Conservation (phyloP, 2,113 vertebrate genomes). For the Phainopepla nitens region DNA sequence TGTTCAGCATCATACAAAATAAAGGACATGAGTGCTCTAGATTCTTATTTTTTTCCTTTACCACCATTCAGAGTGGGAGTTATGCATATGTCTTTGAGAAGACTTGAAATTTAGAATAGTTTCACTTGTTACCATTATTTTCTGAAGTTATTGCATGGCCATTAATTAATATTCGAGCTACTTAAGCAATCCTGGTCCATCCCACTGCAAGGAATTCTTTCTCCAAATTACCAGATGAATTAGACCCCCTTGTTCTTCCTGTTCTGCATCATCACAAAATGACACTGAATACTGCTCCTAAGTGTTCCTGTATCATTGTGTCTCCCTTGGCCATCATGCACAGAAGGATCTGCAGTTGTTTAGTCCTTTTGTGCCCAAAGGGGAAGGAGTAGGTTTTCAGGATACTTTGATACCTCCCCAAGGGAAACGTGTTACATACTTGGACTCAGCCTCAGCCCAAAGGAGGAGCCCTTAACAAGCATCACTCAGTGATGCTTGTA, state of each 20-base stretch:
- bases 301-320: not conserved
- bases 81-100: not conserved
- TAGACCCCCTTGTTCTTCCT: not conserved
- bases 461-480: not conserved
- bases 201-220: not conserved
- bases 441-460: not conserved
- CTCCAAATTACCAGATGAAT: not conserved
- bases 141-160: not conserved
- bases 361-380: not conserved
- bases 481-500: not conserved
- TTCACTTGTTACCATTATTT: not conserved
- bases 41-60: not conserved
- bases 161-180: not conserved
- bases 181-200: not conserved
- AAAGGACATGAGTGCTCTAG: not conserved
- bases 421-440: not conserved
- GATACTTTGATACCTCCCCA: not conserved
- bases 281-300: not conserved
- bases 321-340: accelerated
- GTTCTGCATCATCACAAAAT: not conserved
- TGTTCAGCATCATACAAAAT: not conserved
- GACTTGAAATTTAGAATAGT: not conserved
- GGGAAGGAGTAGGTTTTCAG: not conserved
- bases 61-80: not conserved
- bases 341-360: not conserved